Conservation (phyloP, 92 coral and sea anemone genomes). For the Epizoanthus ramosus region DNA sequence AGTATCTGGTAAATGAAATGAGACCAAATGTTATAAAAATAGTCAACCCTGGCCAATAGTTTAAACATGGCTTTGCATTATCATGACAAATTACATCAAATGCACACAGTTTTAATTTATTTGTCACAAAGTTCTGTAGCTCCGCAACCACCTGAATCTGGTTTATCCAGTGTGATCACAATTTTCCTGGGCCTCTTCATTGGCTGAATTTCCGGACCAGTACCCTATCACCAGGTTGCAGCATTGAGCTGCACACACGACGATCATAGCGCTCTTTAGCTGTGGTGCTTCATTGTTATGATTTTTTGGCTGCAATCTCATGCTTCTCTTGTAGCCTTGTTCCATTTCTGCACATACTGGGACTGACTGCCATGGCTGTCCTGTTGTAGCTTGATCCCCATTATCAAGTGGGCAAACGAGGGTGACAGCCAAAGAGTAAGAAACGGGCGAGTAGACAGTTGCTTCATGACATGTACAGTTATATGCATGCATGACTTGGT, state of each 20-base stretch:
- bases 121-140: too few species aligned
- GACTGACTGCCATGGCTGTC: not conserved
- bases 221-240: conserved; percentile 51
- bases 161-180: conserved; percentile 55
- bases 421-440: conserved; percentile 53
- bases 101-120: too few species aligned
- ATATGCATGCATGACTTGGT: conserved; percentile 51
- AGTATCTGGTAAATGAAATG: too few species aligned
- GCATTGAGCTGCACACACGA: conserved; percentile 43
- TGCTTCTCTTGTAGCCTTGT: conserved; percentile 44
- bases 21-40: too few species aligned
- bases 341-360: conserved; percentile 38
- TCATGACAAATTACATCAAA: too few species aligned
- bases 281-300: conserved; percentile 32
- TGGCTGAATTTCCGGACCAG: conserved; percentile 55
- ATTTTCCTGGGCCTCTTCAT: conserved; percentile 52
- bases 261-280: conserved; percentile 46
- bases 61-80: too few species aligned
- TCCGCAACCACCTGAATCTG: conserved; percentile 51
- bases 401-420: conserved; percentile 36
- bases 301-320: conserved; percentile 30
- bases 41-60: too few species aligned
- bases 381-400: conserved; percentile 4
- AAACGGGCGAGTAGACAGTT: conserved; percentile 54
- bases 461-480: conserved; percentile 60